Conservation (phyloP, 1,140 invertebrate genomes). For the Maniola jurtina region DNA sequence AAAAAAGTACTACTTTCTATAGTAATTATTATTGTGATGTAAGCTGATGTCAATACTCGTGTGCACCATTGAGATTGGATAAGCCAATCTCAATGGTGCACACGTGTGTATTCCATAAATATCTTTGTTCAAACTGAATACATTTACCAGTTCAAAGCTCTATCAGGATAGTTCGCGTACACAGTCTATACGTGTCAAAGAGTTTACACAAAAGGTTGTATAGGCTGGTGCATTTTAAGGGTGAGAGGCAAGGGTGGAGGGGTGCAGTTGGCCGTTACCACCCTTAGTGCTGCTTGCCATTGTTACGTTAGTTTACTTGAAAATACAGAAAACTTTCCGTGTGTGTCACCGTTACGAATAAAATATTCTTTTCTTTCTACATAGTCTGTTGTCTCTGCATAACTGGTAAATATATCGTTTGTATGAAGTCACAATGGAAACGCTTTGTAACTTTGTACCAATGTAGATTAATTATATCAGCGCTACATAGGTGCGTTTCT, state of each 20-base stretch:
- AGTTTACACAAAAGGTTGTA: conserved; percentile 44
- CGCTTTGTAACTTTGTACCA: conserved; percentile 40
- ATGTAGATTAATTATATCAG: no score
- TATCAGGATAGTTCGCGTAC: conserved; percentile 37
- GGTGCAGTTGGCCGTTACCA: conserved; percentile 46
- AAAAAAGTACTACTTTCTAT: no score
- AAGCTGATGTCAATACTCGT: no score
- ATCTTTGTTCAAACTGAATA: conserved; percentile 21
- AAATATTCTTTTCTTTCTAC: conserved; percentile 70
- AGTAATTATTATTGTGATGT: no score
- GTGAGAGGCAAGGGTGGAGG: conserved; percentile 44
- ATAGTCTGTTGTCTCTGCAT: conserved; percentile 48
- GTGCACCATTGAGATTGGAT: not conserved
- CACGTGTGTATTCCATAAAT: not conserved
- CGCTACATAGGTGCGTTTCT: not conserved
- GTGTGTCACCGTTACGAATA: conserved; percentile 60
- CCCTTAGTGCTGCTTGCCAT: conserved; percentile 44
- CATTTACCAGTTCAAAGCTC: conserved; percentile 36
- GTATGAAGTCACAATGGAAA: conserved; percentile 51
- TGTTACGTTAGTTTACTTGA: conserved; percentile 70
- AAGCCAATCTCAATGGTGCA: not conserved
- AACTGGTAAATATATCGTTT: conserved; percentile 62
- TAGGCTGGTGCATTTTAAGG: conserved; percentile 53
- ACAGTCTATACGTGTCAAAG: conserved; percentile 44
- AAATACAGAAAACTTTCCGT: conserved; percentile 70